phyloP scores from a whole-genome alignment of 1,140 invertebrate genomes.

The Drosophila ercepeae region DNA sequence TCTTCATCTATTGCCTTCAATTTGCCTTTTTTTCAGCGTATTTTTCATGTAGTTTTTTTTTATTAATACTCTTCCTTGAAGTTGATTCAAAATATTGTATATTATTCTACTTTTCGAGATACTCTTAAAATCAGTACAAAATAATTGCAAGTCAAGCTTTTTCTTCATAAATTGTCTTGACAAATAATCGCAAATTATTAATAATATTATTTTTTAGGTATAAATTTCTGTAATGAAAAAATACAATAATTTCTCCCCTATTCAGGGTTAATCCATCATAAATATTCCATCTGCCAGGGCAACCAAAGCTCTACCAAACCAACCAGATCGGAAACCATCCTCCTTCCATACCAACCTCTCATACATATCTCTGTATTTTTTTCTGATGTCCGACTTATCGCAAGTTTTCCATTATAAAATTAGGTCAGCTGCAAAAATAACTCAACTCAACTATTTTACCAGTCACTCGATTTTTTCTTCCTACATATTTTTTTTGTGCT shows the following conservation, averaged over 20 bases:
- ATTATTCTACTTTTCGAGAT: too few species aligned
- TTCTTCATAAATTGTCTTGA: too few species aligned
- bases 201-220: too few species aligned
- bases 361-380: conserved; percentile 17
- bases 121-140: too few species aligned
- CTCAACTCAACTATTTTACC: conserved; percentile 77
- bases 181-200: too few species aligned
- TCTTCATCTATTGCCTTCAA: conserved; percentile 18
- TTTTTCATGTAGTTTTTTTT: conserved; percentile 20
- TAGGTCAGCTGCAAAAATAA: conserved; percentile 82
- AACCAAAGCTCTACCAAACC: background rate
- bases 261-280: background rate
- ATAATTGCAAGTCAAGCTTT: too few species aligned
- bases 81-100: background rate
- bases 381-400: conserved; percentile 68
- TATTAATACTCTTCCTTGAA: conserved; percentile 1
- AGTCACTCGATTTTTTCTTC: conserved; percentile 40
- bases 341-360: background rate
- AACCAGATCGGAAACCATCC: background rate
- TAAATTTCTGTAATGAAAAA: too few species aligned
- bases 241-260: too few species aligned
- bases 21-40: conserved; percentile 27
- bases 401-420: conserved; percentile 83
- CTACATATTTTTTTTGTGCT: conserved; percentile 34
- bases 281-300: conserved; percentile 1